phyloP scores from a whole-genome alignment of 2,888 invertebrate genomes.

The Bugula neritina region DNA sequence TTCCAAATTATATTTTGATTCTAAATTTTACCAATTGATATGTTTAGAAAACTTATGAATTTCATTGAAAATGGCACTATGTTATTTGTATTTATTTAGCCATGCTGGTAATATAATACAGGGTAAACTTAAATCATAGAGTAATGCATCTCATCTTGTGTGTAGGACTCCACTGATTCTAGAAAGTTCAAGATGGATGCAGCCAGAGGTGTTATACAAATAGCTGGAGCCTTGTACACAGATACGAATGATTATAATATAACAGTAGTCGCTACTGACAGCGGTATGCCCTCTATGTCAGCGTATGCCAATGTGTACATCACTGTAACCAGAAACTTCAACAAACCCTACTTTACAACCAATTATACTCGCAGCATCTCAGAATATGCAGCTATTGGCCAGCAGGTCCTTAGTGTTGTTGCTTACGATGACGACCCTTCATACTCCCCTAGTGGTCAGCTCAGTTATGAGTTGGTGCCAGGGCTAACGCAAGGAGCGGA shows the following conservation, averaged over 20 bases:
- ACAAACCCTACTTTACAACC: constrained; percentile 5
- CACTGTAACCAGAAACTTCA: not conserved
- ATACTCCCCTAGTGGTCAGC: constrained; percentile 10
- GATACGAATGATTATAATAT: constrained; percentile 6
- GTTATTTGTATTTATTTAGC: too few species aligned
- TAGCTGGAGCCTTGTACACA: not conserved
- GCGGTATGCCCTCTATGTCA: constrained; percentile 1
- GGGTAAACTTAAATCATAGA: too few species aligned
- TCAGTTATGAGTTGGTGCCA: not conserved
- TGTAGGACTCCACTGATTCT: constrained; percentile 3
- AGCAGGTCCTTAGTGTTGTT: not conserved
- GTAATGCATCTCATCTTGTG: too few species aligned
- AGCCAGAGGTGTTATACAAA: not conserved
- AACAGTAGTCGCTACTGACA: constrained; percentile 9
- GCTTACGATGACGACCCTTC: constrained; percentile 3
- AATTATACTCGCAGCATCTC: not conserved
- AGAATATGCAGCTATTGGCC: constrained; percentile 6
- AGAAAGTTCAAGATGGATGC: not conserved
- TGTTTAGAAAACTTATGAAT: too few species aligned
- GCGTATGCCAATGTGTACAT: not conserved
- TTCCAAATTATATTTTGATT: too few species aligned
- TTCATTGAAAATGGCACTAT: too few species aligned
- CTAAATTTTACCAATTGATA: too few species aligned
- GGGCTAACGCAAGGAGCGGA: not conserved
- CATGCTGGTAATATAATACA: too few species aligned